A percentile compares a stretch with the other conserved stretches of the same genome.
Evolutionary conservation across 2,113 vertebrate species (phyloP).

Genomic region (Colius striatus): DNA sequence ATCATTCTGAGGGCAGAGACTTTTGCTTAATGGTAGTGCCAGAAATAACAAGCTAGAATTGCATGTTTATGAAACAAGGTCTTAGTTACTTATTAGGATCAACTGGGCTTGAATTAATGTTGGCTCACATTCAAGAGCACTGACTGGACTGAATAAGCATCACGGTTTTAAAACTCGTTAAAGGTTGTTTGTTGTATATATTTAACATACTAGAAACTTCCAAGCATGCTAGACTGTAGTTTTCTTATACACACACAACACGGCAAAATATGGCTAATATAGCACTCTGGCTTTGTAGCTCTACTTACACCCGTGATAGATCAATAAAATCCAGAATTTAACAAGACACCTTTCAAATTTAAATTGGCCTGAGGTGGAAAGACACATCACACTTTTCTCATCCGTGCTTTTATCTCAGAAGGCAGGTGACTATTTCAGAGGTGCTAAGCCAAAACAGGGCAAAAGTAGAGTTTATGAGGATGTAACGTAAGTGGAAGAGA

Average conservation of each 20-base stretch:
- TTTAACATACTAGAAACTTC: not conserved
- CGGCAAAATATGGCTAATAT: not conserved
- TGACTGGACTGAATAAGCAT: conserved; percentile 20
- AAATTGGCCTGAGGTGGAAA: not conserved
- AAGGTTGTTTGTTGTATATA: conserved; percentile 13
- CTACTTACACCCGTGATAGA: not conserved
- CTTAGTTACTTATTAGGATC: conserved; percentile 67
- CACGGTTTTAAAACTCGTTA: not conserved
- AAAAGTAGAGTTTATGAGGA: not conserved
- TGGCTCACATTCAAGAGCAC: conserved; percentile 49
- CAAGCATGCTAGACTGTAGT: not conserved
- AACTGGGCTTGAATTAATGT: conserved; percentile 57
- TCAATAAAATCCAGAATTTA: not conserved
- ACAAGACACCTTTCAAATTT: not conserved
- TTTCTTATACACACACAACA: not conserved
- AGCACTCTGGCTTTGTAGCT: not conserved
- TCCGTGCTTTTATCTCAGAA: not conserved
- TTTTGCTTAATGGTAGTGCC: conserved; percentile 51
- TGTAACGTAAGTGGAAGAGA: not conserved
- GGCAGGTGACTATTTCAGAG: not conserved
- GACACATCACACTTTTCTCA: not conserved
- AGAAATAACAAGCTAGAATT: conserved; percentile 68
- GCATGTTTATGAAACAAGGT: conserved; percentile 63
- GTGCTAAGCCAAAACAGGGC: not conserved
- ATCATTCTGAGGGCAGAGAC: not conserved